Evolutionary conservation across 2,113 vertebrate species (phyloP).

Genomic region (Trochalopteron elliotii): DNA sequence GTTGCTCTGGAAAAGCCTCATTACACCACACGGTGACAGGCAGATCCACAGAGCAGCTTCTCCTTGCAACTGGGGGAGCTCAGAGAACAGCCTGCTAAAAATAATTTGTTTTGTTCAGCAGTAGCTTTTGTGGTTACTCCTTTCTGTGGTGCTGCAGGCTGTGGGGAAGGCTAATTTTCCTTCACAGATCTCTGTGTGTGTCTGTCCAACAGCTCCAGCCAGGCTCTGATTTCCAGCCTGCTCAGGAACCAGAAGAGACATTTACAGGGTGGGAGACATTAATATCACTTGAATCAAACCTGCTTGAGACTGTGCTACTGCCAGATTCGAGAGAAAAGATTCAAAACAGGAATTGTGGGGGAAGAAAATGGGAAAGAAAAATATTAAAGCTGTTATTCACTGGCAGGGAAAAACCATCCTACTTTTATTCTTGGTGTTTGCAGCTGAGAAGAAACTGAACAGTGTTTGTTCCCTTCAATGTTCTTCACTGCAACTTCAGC

Average conservation of each 20-base stretch:
- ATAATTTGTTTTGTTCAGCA: slow-evolving; percentile 4
- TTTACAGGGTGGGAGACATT: neutral
- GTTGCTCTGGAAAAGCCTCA: neutral
- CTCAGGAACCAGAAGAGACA: neutral
- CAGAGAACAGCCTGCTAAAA: slow-evolving; percentile 11
- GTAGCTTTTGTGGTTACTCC: neutral
- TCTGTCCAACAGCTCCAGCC: neutral
- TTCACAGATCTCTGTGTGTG: neutral
- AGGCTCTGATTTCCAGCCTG: neutral
- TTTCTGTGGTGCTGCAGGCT: neutral
- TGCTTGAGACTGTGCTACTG: neutral
- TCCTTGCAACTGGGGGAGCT: neutral
- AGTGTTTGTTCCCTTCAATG: neutral
- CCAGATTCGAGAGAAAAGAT: neutral
- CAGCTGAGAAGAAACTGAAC: neutral
- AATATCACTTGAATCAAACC: neutral
- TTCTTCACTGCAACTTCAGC: neutral
- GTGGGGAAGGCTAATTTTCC: neutral
- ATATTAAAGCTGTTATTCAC: neutral
- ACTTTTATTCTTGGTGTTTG: neutral
- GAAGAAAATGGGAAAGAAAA: neutral
- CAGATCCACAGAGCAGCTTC: neutral
- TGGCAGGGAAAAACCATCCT: neutral
- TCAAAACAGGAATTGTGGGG: neutral
- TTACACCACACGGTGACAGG: neutral